These are phyloP conservation scores for Bombus pascuorum DNA, from an alignment of 1,140 invertebrate genomes.

Conservation along the genomic window DNA sequence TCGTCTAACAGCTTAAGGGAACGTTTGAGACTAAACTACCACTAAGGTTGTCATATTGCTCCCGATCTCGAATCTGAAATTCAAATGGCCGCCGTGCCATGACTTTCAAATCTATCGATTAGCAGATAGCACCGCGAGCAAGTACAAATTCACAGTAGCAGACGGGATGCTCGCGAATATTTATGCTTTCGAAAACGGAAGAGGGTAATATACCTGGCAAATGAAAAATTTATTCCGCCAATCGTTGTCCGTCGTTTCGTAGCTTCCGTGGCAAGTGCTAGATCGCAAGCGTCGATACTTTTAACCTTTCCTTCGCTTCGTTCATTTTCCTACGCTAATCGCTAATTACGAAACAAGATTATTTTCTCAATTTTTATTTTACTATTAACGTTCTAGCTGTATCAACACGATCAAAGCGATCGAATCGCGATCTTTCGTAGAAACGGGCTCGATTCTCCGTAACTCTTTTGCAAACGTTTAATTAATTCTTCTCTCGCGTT, in stretches of 20 bases:
- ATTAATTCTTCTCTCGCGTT: neutral
- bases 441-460: too few species aligned
- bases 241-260: constrained; percentile 20
- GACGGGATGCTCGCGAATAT: constrained; percentile 53
- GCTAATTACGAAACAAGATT: too few species aligned
- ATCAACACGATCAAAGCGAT: too few species aligned
- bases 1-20: constrained; percentile 32
- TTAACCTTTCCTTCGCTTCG: too few species aligned
- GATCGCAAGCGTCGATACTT: neutral
- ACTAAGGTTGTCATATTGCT: constrained; percentile 67
- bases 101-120: constrained; percentile 72
- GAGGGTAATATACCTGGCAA: constrained; percentile 28
- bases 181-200: constrained; percentile 54
- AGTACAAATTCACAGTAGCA: constrained; percentile 61
- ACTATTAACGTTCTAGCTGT: too few species aligned
- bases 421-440: too few species aligned
- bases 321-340: neutral
- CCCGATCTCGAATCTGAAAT: constrained; percentile 67
- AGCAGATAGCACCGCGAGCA: constrained; percentile 51
- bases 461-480: neutral
- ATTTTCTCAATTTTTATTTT: too few species aligned
- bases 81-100: constrained; percentile 63
- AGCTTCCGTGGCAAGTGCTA: too few species aligned
- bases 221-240: constrained; percentile 47
- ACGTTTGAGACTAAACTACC: constrained; percentile 55